Conservation (phyloP, 2,797 vertebrate species). For the Todus mexicanus region DNA sequence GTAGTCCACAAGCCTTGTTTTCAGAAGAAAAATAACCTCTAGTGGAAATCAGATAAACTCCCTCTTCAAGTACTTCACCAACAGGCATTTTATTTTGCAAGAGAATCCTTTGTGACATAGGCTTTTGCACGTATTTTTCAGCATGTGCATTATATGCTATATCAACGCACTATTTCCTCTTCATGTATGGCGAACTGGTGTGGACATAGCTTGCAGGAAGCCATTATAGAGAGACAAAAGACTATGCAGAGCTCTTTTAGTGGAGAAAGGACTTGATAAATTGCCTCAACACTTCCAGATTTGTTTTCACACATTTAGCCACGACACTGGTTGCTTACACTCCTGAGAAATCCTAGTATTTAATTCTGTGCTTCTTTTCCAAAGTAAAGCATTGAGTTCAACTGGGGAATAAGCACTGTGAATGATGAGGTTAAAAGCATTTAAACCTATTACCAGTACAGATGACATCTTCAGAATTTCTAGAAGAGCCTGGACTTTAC, state of each 20-base stretch:
- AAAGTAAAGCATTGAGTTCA: neutral
- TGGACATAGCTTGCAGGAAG: neutral
- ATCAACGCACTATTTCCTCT: constrained; percentile 5
- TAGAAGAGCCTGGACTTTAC: neutral
- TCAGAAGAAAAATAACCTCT: neutral
- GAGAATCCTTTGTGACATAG: neutral
- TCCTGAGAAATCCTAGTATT: neutral
- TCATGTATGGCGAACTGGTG: neutral
- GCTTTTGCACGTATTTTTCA: neutral
- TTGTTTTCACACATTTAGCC: neutral
- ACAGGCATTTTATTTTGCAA: neutral
- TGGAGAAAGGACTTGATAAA: neutral
- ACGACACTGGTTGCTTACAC: neutral
- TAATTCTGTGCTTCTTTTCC: neutral
- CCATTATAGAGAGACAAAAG: neutral
- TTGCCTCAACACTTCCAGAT: neutral
- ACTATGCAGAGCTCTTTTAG: neutral
- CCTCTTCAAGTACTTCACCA: neutral
- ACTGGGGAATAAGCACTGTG: neutral
- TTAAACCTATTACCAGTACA: neutral
- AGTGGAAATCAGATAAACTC: neutral
- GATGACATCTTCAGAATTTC: neutral
- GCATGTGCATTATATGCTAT: neutral
- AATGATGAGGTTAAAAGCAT: neutral
- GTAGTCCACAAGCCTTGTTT: neutral